Evolutionary conservation across 2,797 vertebrate genomes (phyloP), one percentile per base, ranked within the genome.

Genomic region (Eidolon dupreanum): DNA sequence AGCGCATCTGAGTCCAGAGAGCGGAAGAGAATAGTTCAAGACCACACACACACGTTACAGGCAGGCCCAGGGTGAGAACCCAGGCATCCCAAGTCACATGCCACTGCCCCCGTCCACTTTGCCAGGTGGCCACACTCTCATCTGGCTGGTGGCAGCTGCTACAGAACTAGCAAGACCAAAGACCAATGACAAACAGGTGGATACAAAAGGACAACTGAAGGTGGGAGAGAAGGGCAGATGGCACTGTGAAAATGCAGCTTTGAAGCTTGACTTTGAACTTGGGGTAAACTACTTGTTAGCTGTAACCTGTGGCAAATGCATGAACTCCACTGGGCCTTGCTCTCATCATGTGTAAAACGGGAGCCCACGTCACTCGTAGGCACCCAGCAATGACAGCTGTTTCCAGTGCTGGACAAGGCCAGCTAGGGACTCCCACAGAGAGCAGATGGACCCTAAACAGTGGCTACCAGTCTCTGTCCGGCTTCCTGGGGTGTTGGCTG

Each of bases 201-300:
- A 11, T 1, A 4, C 15, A 0, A 28, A 53, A 70, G 55, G 65
- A 38, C n/a, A 22, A 4, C 51, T 3, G 5, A 38, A 33, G 59
- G 16, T 2, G 4, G 20, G 20, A 7, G 8, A 6, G 8, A 19
- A 33, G 43, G 11, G 26, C 43, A 46, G 51, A 26, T 0, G 5
- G 77, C 6, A 9, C n/a, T 10, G 0, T 43, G 61, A 9, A 49
- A 15, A 12, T 2, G 17, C 8, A 20, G 87, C 28, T 28, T 2
- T 31, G 65, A 51, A 36, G 59, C 24, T 59, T 16, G 75, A 20
- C 53, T 49, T 0, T 43, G 68, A 71, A 53, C 71, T 6, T 13
- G 28, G 10, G 8, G 38, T n/a, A 24, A 75, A 6, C 26, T 1
- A 8, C n/a, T 19, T 5, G 1, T 20, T 1, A 2, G 20, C 46